Percentiles rank a stretch among this genome's conserved stretches.
These are phyloP conservation scores for Synergus gifuensis DNA, from an alignment of 2,888 invertebrate genomes.

Conservation along the genomic window DNA sequence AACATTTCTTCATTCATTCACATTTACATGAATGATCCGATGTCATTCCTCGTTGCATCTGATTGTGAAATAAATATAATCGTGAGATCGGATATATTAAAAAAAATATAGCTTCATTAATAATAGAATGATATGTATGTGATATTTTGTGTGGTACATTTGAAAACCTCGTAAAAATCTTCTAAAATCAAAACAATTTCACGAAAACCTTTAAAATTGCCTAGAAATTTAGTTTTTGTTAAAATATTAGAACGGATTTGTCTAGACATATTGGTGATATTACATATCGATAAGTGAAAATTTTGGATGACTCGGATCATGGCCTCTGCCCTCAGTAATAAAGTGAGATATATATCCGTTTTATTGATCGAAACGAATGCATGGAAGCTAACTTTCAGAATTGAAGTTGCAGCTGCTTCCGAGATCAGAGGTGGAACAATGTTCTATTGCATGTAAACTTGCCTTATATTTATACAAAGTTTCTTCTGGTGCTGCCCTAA, in stretches of 20 bases:
- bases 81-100: background rate
- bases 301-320: constrained; percentile 63
- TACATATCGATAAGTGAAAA: constrained; percentile 59
- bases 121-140: background rate
- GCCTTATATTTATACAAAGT: constrained; percentile 8
- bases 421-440: constrained; percentile 24
- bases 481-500: background rate
- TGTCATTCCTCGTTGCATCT: constrained; percentile 1
- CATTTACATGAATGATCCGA: background rate
- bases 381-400: constrained; percentile 52
- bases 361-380: constrained; percentile 62
- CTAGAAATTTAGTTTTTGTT: too few relatives aligned
- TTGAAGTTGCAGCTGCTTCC: constrained; percentile 50
- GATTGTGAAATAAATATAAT: background rate
- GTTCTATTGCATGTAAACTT: constrained; percentile 13
- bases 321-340: constrained; percentile 51
- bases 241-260: background rate
- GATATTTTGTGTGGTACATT: too few relatives aligned
- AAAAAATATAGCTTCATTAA: background rate
- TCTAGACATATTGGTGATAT: background rate
- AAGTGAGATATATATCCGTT: constrained; percentile 51
- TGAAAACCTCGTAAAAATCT: too few relatives aligned
- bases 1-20: background rate
- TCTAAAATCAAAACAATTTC: too few relatives aligned
- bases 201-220: too few relatives aligned